Percentiles rank a stretch among this genome's conserved stretches.
These are phyloP conservation scores for Pyrrhia umbra DNA, from an alignment of 2,888 invertebrate species.

Conservation along the genomic window DNA sequence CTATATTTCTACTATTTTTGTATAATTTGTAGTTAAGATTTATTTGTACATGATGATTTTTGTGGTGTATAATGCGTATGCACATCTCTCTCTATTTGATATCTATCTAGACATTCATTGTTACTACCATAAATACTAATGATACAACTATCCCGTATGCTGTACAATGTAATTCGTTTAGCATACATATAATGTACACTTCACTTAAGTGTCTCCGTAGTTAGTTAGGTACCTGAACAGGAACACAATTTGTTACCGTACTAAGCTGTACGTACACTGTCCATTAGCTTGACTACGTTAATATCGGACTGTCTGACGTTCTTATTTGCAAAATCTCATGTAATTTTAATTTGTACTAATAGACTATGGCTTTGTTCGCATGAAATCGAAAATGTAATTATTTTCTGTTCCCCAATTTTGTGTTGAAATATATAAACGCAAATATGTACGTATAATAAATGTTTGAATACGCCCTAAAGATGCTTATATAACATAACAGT, in stretches of 20 bases:
- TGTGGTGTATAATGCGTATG: no score
- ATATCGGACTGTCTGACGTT: conserved; percentile 2
- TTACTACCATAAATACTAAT: conserved; percentile 10
- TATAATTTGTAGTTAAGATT: no score
- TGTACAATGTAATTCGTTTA: conserved; percentile 30
- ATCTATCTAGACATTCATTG: not conserved
- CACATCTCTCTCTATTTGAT: no score
- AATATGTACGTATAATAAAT: not conserved
- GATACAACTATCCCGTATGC: conserved; percentile 7
- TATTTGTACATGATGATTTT: no score
- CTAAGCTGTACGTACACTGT: conserved; percentile 27
- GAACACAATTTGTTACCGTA: conserved; percentile 36
- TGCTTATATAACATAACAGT: not conserved
- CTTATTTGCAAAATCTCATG: not conserved
- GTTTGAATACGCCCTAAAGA: not conserved
- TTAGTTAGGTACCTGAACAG: conserved; percentile 25
- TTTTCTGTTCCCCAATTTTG: not conserved
- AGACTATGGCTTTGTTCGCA: not conserved
- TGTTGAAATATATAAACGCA: no score
- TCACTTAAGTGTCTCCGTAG: conserved; percentile 32
- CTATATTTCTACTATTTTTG: no score
- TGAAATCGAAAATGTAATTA: not conserved
- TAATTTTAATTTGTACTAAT: conserved; percentile 3
- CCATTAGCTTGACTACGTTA: conserved; percentile 30
- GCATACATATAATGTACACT: conserved; percentile 17